These are phyloP conservation scores for Amia ocellicauda DNA, from an alignment of 2,113 vertebrate species.

Conservation along the genomic window DNA sequence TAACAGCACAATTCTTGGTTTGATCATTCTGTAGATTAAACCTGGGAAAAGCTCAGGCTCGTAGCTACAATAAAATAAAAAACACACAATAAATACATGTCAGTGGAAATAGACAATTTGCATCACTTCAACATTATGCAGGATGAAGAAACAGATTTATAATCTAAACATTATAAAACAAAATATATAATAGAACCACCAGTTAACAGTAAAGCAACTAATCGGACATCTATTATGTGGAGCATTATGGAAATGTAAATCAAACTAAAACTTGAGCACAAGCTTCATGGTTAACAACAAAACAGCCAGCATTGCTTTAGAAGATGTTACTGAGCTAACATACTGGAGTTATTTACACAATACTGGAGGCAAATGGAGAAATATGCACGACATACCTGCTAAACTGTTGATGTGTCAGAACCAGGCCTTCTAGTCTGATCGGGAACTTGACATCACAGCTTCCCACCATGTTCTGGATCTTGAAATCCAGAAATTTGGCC, in stretches of 20 bases:
- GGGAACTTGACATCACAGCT: conserved; percentile 98
- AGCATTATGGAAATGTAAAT: too few species aligned
- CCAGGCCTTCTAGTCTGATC: conserved; percentile 89
- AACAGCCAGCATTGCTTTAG: too few species aligned
- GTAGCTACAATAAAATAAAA: conserved; percentile 71
- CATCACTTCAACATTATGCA: not conserved
- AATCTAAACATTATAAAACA: not conserved
- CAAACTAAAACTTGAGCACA: too few species aligned
- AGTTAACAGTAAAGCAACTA: too few species aligned
- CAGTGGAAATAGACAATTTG: conserved; percentile 4
- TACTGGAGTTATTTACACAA: too few species aligned
- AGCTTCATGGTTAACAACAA: not conserved
- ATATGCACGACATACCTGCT: conserved; percentile 74
- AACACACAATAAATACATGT: not conserved
- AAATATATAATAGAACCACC: too few species aligned
- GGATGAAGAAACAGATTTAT: not conserved
- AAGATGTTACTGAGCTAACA: too few species aligned
- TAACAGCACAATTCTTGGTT: conserved; percentile 95
- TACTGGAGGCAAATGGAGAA: too few species aligned
- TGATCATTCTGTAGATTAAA: conserved; percentile 99
- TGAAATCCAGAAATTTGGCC: conserved; percentile 97
- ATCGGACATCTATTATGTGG: not conserved
- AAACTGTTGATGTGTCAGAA: conserved; percentile 97
- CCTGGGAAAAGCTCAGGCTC: conserved; percentile 97
- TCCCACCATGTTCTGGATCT: conserved; percentile 99